Conservation (phyloP, 2,888 invertebrate genomes). For the Iselma pallidipennis region DNA sequence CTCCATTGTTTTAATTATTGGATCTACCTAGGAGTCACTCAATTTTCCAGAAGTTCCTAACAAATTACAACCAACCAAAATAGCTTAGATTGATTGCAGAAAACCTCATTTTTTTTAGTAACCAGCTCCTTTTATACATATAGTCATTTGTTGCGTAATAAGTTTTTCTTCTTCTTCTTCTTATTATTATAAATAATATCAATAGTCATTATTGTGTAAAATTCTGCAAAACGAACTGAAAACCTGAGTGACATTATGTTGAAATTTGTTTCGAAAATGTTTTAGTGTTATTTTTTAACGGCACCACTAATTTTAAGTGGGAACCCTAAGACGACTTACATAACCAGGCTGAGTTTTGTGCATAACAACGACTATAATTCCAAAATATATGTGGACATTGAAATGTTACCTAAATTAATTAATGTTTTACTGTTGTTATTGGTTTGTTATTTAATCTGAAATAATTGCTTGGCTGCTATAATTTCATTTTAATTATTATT, state of each 20-base stretch:
- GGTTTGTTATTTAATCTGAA: neutral
- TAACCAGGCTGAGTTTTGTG: slow-evolving; percentile 24
- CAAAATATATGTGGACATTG: neutral
- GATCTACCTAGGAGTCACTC: neutral
- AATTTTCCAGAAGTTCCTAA: neutral
- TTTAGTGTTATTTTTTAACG: neutral
- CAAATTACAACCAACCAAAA: neutral
- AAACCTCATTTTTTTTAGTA: too few species aligned
- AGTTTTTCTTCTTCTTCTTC: too few species aligned
- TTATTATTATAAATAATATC: neutral
- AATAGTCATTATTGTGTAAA: too few species aligned
- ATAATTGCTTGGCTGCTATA: slow-evolving; percentile 3
- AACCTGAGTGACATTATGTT: neutral
- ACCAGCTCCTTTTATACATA: neutral
- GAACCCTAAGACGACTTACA: slow-evolving; percentile 10
- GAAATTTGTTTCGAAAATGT: neutral
- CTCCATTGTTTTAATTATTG: neutral
- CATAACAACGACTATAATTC: neutral
- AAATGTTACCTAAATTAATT: neutral
- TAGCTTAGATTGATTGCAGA: too few species aligned
- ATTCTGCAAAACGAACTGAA: too few species aligned
- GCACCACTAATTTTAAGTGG: neutral
- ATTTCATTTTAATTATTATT: neutral
- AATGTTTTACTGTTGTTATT: neutral
- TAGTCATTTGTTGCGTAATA: too few species aligned